Conservation (phyloP, 2,113 vertebrate genomes). For the Misgurnus anguillicaudatus region DNA sequence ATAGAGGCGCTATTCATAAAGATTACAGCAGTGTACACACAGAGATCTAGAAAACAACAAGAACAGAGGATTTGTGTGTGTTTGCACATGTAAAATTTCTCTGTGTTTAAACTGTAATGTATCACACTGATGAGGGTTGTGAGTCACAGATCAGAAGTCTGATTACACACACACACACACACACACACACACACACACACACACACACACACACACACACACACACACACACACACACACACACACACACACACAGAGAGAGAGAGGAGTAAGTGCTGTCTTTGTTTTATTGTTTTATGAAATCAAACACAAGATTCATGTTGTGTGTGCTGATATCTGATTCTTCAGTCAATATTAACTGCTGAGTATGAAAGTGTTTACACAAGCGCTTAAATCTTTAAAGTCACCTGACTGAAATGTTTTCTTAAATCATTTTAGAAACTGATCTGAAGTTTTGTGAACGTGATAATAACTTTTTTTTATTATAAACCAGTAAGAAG, state of each 20-base stretch:
- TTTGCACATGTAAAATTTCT: neutral
- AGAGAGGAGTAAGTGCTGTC: too few species aligned
- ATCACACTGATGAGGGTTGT: constrained; percentile 1
- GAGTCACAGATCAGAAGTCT: constrained; percentile 7
- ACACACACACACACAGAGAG: neutral
- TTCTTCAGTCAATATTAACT: constrained; percentile 3
- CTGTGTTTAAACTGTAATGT: neutral
- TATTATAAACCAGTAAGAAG: too few species aligned
- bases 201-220: neutral
- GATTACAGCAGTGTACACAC: too few species aligned
- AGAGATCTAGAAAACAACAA: too few species aligned
- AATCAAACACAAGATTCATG: neutral
- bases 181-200: neutral
- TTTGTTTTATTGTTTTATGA: neutral
- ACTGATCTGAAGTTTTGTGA: too few species aligned
- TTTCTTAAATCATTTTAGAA: too few species aligned
- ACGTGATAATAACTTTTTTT: too few species aligned
- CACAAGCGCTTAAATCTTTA: too few species aligned
- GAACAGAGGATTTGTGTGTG: neutral
- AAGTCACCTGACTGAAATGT: too few species aligned
- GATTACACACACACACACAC: neutral
- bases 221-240: too few species aligned
- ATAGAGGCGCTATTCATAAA: constrained; percentile 46
- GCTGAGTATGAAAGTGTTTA: neutral
- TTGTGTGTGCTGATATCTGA: neutral